phyloP scores from a whole-genome alignment of 2,888 invertebrate species.

The Listrodromus nycthemerus region DNA sequence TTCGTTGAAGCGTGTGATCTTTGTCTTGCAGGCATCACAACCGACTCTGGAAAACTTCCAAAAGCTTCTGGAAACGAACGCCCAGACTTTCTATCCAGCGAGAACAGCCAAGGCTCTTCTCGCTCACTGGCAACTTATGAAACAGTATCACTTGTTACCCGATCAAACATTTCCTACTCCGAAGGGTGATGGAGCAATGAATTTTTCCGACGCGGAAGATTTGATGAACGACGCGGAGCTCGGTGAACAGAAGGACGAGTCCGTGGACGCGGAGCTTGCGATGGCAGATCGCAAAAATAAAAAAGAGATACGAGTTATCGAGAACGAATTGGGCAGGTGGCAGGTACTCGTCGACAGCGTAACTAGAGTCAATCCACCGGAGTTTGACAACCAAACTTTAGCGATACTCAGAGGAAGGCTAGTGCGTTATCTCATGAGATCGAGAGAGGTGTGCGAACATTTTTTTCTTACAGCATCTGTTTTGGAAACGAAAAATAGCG shows the following conservation, averaged over 20 bases:
- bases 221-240: slow-evolving; percentile 93
- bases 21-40: slow-evolving; percentile 87
- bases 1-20: neutral
- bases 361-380: slow-evolving; percentile 92
- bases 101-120: slow-evolving; percentile 94
- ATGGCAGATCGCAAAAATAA: slow-evolving; percentile 91
- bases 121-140: slow-evolving; percentile 96
- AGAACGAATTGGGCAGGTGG: slow-evolving; percentile 96
- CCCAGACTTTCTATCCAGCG: slow-evolving; percentile 94
- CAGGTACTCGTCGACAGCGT: slow-evolving; percentile 97
- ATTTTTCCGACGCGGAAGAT: slow-evolving; percentile 97
- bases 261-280: slow-evolving; percentile 91
- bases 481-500: neutral
- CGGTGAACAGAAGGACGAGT: slow-evolving; percentile 92
- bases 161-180: slow-evolving; percentile 92
- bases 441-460: slow-evolving; percentile 89
- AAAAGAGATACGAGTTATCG: slow-evolving; percentile 94
- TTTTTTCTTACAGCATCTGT: neutral
- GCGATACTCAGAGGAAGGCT: slow-evolving; percentile 96
- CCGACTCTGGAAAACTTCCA: slow-evolving; percentile 93
- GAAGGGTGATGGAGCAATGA: slow-evolving; percentile 88
- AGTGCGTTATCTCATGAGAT: slow-evolving; percentile 97
- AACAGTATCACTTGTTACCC: slow-evolving; percentile 95
- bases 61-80: slow-evolving; percentile 92
- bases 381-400: slow-evolving; percentile 96